Conservation (phyloP, 2,888 invertebrate species). For the Polydrusus tereticollis region DNA sequence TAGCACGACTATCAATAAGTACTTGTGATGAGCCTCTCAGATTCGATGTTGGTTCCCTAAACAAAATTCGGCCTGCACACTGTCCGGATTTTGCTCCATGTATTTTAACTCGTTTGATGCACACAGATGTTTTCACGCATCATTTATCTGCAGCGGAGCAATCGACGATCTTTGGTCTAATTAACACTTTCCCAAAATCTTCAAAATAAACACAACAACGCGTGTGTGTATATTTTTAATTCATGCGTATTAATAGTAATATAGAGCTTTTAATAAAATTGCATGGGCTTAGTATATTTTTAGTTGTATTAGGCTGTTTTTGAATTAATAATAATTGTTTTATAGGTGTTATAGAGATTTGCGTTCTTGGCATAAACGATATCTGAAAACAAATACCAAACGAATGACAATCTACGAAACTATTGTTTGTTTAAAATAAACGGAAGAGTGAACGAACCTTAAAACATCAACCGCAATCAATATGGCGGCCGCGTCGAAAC, state of each 20-base stretch:
- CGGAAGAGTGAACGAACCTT: conserved; percentile 29
- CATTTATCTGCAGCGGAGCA: conserved; percentile 36
- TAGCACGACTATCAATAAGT: no score
- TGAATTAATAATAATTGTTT: no score
- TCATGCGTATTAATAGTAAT: background rate
- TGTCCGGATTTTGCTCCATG: background rate
- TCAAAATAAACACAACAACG: conserved; percentile 37
- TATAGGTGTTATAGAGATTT: no score
- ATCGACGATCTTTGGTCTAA: conserved; percentile 24
- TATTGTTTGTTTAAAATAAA: conserved; percentile 23
- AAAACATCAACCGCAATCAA: conserved; percentile 9
- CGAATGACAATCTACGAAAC: background rate
- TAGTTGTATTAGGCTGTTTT: no score
- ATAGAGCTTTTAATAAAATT: background rate
- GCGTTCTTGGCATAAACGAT: background rate
- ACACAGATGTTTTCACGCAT: conserved; percentile 40
- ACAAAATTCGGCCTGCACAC: no score
- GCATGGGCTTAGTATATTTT: no score
- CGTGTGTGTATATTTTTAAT: conserved; percentile 13
- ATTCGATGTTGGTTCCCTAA: no score
- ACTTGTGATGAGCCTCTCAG: no score
- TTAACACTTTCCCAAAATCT: conserved; percentile 26
- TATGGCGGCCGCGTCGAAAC: conserved; percentile 5
- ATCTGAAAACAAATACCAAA: background rate
- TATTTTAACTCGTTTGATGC: conserved; percentile 21